These are phyloP conservation scores for Orius laevigatus DNA, from an alignment of 1,140 invertebrate species.

Conservation along the genomic window DNA sequence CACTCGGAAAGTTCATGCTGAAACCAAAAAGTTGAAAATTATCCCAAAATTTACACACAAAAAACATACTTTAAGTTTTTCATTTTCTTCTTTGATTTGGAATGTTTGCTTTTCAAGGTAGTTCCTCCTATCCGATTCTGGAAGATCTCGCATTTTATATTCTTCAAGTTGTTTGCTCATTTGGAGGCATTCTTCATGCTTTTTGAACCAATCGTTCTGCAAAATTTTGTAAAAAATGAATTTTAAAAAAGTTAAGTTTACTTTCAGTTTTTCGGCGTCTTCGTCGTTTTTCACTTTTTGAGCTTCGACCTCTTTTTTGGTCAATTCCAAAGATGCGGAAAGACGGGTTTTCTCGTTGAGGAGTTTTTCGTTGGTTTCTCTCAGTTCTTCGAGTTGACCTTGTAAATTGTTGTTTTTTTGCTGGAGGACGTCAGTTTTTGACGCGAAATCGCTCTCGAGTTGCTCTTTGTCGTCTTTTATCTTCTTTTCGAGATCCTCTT, in stretches of 20 bases:
- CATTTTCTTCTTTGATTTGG: slow-evolving; percentile 6
- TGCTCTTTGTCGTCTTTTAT: slow-evolving; percentile 2
- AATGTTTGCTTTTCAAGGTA: slow-evolving; percentile 1
- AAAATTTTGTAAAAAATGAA: too few relatives aligned
- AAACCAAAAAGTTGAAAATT: neutral
- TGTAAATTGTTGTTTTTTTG: slow-evolving; percentile 9
- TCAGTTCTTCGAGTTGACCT: slow-evolving; percentile 9
- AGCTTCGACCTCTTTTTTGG: slow-evolving; percentile 1
- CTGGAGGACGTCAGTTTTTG: slow-evolving; percentile 2
- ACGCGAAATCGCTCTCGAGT: slow-evolving; percentile 1
- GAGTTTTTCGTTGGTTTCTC: slow-evolving; percentile 4
- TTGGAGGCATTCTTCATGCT: neutral
- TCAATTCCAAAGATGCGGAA: neutral
- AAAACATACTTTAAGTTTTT: slow-evolving; percentile 4
- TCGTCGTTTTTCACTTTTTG: neutral
- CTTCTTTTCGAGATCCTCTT: slow-evolving; percentile 6
- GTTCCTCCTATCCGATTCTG: neutral
- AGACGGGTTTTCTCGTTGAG: neutral
- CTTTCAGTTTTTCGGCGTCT: neutral
- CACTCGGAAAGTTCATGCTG: neutral
- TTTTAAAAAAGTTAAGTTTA: neutral
- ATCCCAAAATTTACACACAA: neutral
- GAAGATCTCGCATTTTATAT: neutral
- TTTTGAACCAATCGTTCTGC: slow-evolving; percentile 1
- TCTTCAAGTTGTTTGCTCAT: slow-evolving; percentile 2